Conservation (phyloP, 2,888 invertebrate genomes). For the Pseudococcus longispinus region DNA sequence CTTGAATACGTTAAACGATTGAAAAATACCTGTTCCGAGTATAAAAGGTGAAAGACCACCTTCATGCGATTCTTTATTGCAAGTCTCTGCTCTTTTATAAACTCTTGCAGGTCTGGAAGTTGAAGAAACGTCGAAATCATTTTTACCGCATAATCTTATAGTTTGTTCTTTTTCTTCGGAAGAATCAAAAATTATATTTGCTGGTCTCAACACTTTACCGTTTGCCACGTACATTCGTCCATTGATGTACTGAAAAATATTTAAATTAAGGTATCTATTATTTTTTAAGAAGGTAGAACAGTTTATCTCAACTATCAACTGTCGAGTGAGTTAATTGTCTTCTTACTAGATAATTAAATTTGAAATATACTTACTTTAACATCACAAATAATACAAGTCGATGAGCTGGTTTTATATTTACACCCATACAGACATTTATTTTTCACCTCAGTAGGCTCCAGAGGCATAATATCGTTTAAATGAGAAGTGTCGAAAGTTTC, state of each 20-base stretch:
- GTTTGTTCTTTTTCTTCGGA: slow-evolving; percentile 43
- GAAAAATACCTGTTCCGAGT: slow-evolving; percentile 46
- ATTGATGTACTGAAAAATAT: slow-evolving; percentile 73
- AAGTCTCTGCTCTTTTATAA: slow-evolving; percentile 21
- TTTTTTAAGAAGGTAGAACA: too few species aligned
- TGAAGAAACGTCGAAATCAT: not conserved
- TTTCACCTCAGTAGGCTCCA: slow-evolving; percentile 35
- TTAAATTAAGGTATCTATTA: not conserved
- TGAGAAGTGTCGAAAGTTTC: slow-evolving; percentile 54
- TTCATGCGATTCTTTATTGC: slow-evolving; percentile 40
- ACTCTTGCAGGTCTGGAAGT: not conserved
- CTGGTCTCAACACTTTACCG: slow-evolving; percentile 73
- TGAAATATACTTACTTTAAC: slow-evolving; percentile 54
- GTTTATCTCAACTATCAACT: too few species aligned
- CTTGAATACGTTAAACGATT: too few species aligned
- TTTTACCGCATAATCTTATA: slow-evolving; percentile 40
- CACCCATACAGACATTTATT: slow-evolving; percentile 56
- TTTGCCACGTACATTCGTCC: slow-evolving; percentile 78
- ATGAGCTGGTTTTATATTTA: slow-evolving; percentile 42
- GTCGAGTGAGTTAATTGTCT: too few species aligned
- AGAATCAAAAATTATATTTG: slow-evolving; percentile 68
- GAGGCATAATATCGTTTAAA: slow-evolving; percentile 42
- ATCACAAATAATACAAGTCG: slow-evolving; percentile 57
- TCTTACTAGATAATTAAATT: too few species aligned
- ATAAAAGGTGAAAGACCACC: slow-evolving; percentile 36